phyloP scores from a whole-genome alignment of 2,888 invertebrate species.

The Megastigmus dorsalis region DNA sequence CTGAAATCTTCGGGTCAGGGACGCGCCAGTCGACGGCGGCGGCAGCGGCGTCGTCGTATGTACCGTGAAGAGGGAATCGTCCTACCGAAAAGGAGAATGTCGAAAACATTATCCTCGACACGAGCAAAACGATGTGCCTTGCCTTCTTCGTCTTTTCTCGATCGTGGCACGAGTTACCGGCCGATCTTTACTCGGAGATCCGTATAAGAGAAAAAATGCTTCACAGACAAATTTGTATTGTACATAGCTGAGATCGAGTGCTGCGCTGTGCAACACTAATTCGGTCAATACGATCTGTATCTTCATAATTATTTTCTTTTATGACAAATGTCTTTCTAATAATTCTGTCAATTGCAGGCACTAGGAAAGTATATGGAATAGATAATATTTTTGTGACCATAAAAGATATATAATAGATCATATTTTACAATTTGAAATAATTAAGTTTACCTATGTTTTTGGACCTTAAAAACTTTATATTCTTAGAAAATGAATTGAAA shows the following conservation, averaged over 20 bases:
- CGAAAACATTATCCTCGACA: conserved; percentile 14
- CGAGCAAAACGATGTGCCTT: neutral
- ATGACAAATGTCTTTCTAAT: no score
- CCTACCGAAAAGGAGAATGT: conserved; percentile 25
- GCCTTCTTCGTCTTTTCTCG: neutral
- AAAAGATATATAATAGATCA: no score
- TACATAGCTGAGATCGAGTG: no score
- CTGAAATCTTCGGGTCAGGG: conserved; percentile 32
- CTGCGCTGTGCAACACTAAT: neutral
- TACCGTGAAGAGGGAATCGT: neutral
- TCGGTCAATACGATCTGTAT: neutral
- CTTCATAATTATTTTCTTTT: no score
- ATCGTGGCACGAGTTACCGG: neutral
- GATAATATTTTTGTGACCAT: no score
- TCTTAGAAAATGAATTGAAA: no score
- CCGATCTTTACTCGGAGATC: conserved; percentile 3
- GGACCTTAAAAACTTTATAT: no score
- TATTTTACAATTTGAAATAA: no score
- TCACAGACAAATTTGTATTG: neutral
- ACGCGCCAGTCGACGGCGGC: neutral
- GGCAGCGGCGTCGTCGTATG: neutral
- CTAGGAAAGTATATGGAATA: no score
- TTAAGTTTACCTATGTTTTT: no score
- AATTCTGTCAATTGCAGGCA: no score
- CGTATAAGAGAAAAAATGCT: neutral